Base-by-base conservation (phyloP, 2,113 vertebrate species). In the Thunnus maccoyii region DNA sequence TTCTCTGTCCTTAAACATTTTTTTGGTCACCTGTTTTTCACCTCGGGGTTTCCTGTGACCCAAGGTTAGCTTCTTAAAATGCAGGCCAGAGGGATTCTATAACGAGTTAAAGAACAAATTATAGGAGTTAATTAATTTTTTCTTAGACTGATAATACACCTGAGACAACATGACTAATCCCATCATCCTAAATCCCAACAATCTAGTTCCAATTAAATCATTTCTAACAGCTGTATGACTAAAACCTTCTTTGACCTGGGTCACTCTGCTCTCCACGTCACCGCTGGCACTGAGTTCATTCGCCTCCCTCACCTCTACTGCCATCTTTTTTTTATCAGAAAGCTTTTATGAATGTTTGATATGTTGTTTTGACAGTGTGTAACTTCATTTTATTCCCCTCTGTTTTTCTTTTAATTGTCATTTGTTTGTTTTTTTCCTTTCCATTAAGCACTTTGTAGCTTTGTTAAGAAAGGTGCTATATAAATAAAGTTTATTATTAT, bases 221-320 rank as follows among this genome's bases (percentile, higher is more conserved):
- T 30, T 46, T 32, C 25, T 64, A 67, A 72, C 8, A 36, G 7
- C 44, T 55, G 54, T 27, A 50, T 17, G 65, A 67, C 18, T 66
- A 36, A 54, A 18, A 66, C 16, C 47, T 54, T 63, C 1, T 25
- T 5, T 46, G 18, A 67, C 16, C 62, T 17, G 71, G 84, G 60
- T 89, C 77, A 48, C 57, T 65, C 61, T 61, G 70, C 22, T 78
- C 67, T 71, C 78, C 65, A 55, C 70, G 46, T 68, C 54, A 8
- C 27, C 61, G 54, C 15, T 63, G 27, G 18, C 20, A 64, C 13
- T 58, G 47, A 32, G 32, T 74, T 20, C 20, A 30, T 57, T 61
- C 65, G n/a, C 55, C 56, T 10, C 18, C 27, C 67, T 71, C 74
- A 71, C 50, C 36, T 18, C 65, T 18, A 17, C 58, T 30, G 12